These are phyloP conservation scores for Acyrthosiphon pisum DNA, from an alignment of 1,140 invertebrate species.

Conservation along the genomic window DNA sequence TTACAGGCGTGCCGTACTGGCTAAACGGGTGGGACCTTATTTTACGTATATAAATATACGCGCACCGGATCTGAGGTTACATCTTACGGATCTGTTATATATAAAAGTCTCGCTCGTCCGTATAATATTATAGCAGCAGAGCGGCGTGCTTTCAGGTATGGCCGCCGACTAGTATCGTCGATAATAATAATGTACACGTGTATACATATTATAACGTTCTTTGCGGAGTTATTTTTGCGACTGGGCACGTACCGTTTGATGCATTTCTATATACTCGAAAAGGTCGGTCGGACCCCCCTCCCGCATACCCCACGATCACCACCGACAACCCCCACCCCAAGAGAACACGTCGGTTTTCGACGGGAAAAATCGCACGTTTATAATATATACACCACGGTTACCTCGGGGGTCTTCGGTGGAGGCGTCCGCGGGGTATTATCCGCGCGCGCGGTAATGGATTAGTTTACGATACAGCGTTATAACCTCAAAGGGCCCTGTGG, in stretches of 20 bases:
- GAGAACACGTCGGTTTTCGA: not conserved
- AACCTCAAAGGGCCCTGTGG: constrained; percentile 39
- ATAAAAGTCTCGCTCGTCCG: not conserved
- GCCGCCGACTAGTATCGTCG: not conserved
- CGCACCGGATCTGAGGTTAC: not conserved
- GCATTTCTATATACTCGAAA: constrained; percentile 1
- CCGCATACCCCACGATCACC: no score
- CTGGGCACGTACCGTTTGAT: constrained; percentile 33
- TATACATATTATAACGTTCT: not conserved
- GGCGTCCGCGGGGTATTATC: constrained; percentile 17
- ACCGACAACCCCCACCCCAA: not conserved
- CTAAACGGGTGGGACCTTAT: not conserved
- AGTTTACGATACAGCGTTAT: constrained; percentile 53
- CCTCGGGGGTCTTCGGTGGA: not conserved
- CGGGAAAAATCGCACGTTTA: constrained; percentile 11
- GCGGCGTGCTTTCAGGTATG: not conserved
- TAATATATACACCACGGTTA: not conserved
- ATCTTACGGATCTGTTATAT: not conserved
- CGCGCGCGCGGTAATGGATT: constrained; percentile 45
- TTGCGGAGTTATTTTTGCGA: not conserved
- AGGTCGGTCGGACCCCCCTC: not conserved
- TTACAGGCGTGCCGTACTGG: not conserved
- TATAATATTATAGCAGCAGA: not conserved
- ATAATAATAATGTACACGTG: not conserved
- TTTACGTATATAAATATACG: not conserved